Evolutionary conservation across 2,888 invertebrate species (phyloP), one percentile per base, ranked within the genome.

Genomic region (Aquatica leii): DNA sequence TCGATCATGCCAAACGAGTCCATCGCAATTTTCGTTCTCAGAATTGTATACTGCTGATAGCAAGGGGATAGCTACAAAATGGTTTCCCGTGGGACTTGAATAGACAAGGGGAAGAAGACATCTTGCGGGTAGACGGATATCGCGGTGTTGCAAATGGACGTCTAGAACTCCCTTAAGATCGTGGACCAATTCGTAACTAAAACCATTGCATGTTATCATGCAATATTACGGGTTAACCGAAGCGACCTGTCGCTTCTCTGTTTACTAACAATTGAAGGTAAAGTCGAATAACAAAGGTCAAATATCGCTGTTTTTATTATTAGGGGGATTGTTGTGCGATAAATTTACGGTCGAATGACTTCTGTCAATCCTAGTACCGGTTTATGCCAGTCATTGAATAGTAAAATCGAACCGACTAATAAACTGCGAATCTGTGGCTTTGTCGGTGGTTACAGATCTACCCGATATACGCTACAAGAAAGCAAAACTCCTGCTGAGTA

Each of bases 41-140:
- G 74, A 75, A 74, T 76, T 76, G 76, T 76, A 70, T 74, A 73
- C 73, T 75, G 77, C 75, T 78, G 78, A 79, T 78, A 78, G 78
- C 73, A 71, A 76, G 74, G 76, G 77, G 76, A 76, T 75, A 71
- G 76, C 74, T 76, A 77, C 77, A 77, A 77, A 77, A 77, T 77
- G 77, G 74, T 73, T 70, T 77, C 77, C 74, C 76, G 60, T 59
- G 76, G 74, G 77, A 74, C 35, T 57, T 31, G 59, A 70, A 73
- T 71, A 73, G 74, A 75, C 73, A 73, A 73, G 76, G 77, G 77
- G 76, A 72, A 71, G 74, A 74, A 74, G 77, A 76, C 77, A 76
- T 77, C 78, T 76, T 77, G 75, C 69, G 74, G 75, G 73, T 69
- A 77, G 73, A 75, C 74, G 73, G 72, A 76, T 76, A 74, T 74